Conservation (phyloP, 2,113 vertebrate genomes). For the Caloenas nicobarica region DNA sequence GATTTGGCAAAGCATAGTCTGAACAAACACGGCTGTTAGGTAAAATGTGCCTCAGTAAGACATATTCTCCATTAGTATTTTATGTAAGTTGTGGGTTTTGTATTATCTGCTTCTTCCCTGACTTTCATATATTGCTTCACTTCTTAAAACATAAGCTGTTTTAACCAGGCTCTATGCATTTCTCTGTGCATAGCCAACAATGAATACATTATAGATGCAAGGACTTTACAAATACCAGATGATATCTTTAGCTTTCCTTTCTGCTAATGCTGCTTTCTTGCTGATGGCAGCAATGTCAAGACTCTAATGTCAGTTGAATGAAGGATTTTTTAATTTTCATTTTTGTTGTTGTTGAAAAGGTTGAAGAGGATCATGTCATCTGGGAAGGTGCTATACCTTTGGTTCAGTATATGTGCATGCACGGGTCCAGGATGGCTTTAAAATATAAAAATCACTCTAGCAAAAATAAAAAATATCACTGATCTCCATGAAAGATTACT, state of each 20-base stretch:
- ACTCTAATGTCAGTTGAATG: neutral
- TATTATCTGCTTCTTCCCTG: neutral
- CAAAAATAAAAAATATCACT: neutral
- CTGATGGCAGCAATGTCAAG: neutral
- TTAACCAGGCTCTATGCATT: neutral
- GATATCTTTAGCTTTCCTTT: neutral
- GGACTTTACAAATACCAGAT: neutral
- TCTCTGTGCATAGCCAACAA: neutral
- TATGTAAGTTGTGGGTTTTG: neutral
- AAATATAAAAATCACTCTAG: neutral
- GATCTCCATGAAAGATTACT: neutral
- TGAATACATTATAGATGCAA: neutral
- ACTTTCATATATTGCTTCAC: neutral
- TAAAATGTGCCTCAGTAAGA: neutral
- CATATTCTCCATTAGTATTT: neutral
- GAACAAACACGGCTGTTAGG: neutral
- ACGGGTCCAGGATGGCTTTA: neutral
- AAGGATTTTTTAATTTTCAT: fast-evolving
- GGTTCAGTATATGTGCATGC: fast-evolving
- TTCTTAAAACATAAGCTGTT: neutral
- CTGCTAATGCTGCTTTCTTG: neutral
- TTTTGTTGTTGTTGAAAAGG: neutral
- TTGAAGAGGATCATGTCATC: neutral
- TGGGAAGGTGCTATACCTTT: neutral
- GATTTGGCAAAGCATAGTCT: neutral